Evolutionary conservation across 2,113 vertebrate genomes (phyloP), one percentile per base, ranked within the genome.

Genomic region (Cnemophilus loriae): DNA sequence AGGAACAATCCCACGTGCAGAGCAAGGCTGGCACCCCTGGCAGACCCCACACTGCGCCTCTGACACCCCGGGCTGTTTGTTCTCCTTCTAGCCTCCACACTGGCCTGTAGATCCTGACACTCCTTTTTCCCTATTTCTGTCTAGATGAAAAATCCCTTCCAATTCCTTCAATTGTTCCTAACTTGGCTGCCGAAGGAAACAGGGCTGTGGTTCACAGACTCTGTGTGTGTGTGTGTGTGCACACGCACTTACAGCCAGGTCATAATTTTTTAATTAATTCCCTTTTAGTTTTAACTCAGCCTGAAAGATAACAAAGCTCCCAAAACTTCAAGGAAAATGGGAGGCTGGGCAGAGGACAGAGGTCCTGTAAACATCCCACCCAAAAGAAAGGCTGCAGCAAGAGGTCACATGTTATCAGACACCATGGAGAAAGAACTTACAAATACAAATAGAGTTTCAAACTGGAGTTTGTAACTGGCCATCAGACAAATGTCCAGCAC

Each of bases 111-210:
- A 65, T 65, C 87, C 91, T n/a, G 82, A 74, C 37, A 11, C 49
- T 83, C 86, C 46, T 95, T 90, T 53, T 81, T 86, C 89, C 80
- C 87, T 94, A 7, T 89, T 93, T 95, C 95, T 96, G 78, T 67
- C 92, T 64, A 39, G 56, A 91, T 74, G 56, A 83, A 90, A 63
- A 90, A 87, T 68, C 64, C 88, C 68, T 95, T 94, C 92, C 90
- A 28, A 96, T 95, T 96, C 90, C 95, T 93, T 91, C 93, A 80
- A 86, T 86, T 96, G 92, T 93, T 95, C 94, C 65, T 30, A 15
- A 67, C 83, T 89, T 14, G 10, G 83, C 94, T 77, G 39, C 86
- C 1, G 2, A 89, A 96, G 89, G 92, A 84, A 92, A 17, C 60
- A 1, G 83, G 79, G 94, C 86, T 84, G 83, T 60, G 3, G 79